Evolutionary conservation across 2,888 invertebrate genomes (phyloP).

Genomic region (Lithophane socia): DNA sequence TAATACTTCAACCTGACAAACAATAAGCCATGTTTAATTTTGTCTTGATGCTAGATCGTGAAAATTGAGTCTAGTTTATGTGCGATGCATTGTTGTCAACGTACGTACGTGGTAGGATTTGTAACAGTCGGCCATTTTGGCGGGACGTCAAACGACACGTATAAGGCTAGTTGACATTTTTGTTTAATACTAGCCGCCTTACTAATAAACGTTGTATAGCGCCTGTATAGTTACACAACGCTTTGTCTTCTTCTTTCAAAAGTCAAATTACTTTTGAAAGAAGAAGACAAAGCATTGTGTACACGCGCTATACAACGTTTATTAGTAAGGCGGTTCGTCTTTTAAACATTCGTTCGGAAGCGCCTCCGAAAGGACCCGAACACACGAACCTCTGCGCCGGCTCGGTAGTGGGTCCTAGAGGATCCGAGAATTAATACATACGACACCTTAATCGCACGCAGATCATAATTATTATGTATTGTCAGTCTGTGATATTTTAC

Average conservation of each 20-base stretch:
- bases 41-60: slow-evolving; percentile 22
- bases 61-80: slow-evolving; percentile 35
- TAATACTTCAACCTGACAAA: slow-evolving; percentile 14
- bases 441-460: neutral
- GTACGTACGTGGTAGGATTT: slow-evolving; percentile 48
- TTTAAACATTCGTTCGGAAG: neutral
- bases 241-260: too few relatives aligned
- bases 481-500: too few relatives aligned
- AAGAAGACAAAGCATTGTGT: too few relatives aligned
- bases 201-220: too few relatives aligned
- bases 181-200: too few relatives aligned
- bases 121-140: slow-evolving; percentile 64
- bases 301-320: too few relatives aligned
- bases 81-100: slow-evolving; percentile 56
- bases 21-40: slow-evolving; percentile 28
- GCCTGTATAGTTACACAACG: too few relatives aligned
- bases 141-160: slow-evolving; percentile 62
- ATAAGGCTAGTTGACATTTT: slow-evolving; percentile 25
- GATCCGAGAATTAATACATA: neutral
- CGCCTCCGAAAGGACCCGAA: neutral
- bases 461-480: too few relatives aligned
- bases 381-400: neutral
- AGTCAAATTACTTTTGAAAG: too few relatives aligned
- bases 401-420: neutral
- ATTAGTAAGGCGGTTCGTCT: too few relatives aligned